Base-by-base conservation (phyloP, 1,140 invertebrate species). In the Delia radicum region DNA sequence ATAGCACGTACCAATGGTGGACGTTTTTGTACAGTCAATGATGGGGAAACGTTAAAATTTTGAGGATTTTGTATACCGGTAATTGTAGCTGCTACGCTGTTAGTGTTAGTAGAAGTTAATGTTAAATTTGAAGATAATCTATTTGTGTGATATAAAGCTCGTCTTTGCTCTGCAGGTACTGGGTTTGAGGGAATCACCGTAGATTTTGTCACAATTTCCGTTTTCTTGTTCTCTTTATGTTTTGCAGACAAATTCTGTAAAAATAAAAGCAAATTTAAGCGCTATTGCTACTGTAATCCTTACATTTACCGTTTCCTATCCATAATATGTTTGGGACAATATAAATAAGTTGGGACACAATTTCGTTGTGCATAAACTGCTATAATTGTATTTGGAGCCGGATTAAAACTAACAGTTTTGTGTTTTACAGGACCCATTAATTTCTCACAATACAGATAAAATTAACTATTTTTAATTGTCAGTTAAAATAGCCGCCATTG, bases 1-100 rank as follows among this genome's bases (percentile, higher is more conserved):
- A 86, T 86, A 79, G 85, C 85, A 77, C 85, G 82, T 67, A 85
- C 81, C 77, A 86, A 73, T 6, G 84, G 84, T 67, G 84, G 84
- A 73, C 81, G 82, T 42, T 79, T 77, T 75, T 85, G 84, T 18
- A 85, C 78, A 2, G 81, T 82, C 67, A 85, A 29, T 5, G 82
- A 79, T 62, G 75, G 75, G 21, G 75, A 27, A 15, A 27, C 33
- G 28, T 67, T 75, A 24, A 76, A 72, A 10, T n/a, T 73, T 62
- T 62, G 46, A n/a, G 21, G 24, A 55, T 55, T 55, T 55, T 55
- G n/a, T 6, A 55, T 4, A 2, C n/a, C 18, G 24, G n/a, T 55
- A 10, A 3, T 10, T 42, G n/a, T 3, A 13, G 3, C 37, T 42
- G 48, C 8, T 55, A n/a, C 3, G 10, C 2, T 55, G 46, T 18